These are phyloP conservation scores for Acipenser oxyrinchus DNA, from an alignment of 2,797 vertebrate species.

Conservation along the genomic window DNA sequence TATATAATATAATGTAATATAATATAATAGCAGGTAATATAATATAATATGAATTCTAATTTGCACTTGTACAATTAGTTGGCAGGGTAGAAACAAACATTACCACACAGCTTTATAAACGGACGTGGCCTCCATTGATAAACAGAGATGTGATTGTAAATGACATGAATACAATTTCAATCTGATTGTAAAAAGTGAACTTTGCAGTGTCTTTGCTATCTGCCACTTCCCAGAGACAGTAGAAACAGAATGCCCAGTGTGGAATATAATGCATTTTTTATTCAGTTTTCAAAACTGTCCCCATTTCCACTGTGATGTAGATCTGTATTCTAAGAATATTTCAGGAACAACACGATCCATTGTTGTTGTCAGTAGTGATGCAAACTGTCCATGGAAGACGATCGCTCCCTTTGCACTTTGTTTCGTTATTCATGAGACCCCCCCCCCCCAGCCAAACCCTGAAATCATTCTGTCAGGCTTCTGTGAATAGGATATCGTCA, in stretches of 20 bases:
- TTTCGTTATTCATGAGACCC: constrained; percentile 39
- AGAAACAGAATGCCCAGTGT: constrained; percentile 5
- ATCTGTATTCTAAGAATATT: constrained; percentile 22
- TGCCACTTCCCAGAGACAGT: constrained; percentile 2
- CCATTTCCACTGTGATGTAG: constrained; percentile 15
- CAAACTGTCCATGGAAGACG: constrained; percentile 36
- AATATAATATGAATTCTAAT: too few species aligned
- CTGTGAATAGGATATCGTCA: constrained; percentile 51
- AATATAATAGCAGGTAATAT: too few species aligned
- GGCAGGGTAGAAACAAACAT: too few species aligned
- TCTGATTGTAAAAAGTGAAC: not conserved
- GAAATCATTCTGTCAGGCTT: constrained; percentile 24
- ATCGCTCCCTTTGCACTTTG: constrained; percentile 25
- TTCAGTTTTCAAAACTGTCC: constrained; percentile 17
- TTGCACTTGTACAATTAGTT: too few species aligned
- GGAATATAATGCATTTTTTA: constrained; percentile 24
- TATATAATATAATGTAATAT: too few species aligned
- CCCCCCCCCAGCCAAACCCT: constrained; percentile 20
- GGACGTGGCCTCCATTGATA: too few species aligned
- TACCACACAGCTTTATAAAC: too few species aligned
- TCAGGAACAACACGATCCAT: constrained; percentile 33
- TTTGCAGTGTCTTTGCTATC: not conserved
- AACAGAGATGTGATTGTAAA: too few species aligned
- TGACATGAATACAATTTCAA: not conserved
- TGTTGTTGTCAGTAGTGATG: constrained; percentile 27